phyloP scores from a whole-genome alignment of 1,140 invertebrate species.

The Drosophila insularis region DNA sequence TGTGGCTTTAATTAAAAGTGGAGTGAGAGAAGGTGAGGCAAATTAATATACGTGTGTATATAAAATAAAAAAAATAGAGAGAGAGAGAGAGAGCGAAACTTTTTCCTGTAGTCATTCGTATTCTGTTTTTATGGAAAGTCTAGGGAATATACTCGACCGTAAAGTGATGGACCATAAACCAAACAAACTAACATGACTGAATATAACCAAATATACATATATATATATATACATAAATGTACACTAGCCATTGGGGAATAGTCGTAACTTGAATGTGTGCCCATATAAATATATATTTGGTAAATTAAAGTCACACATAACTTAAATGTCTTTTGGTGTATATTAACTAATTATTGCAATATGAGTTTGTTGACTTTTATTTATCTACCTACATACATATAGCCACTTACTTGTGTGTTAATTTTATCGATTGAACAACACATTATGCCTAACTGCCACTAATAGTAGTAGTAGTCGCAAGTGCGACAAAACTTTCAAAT shows the following conservation, averaged over 20 bases:
- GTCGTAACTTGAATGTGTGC: constrained; percentile 5
- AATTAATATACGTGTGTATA: constrained; percentile 7
- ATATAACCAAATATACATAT: not conserved
- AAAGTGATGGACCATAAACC: constrained; percentile 10
- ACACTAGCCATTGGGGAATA: constrained; percentile 1
- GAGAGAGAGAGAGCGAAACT: no score
- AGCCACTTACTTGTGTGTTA: constrained; percentile 37
- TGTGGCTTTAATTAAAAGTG: constrained; percentile 67
- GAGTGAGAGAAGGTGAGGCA: constrained; percentile 15
- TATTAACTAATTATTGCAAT: not conserved
- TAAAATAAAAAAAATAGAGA: no score
- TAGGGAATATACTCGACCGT: constrained; percentile 6
- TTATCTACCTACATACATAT: no score
- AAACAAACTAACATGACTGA: constrained; percentile 10
- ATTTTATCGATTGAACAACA: constrained; percentile 57
- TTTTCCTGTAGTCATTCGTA: not conserved
- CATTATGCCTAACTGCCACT: constrained; percentile 19
- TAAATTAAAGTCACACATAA: constrained; percentile 3
- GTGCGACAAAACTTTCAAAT: constrained; percentile 71
- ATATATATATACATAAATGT: not conserved
- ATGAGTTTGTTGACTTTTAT: not conserved
- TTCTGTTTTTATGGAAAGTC: constrained; percentile 5
- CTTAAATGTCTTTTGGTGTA: not conserved
- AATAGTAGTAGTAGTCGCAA: constrained; percentile 23
- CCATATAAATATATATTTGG: not conserved